Base-by-base conservation (phyloP, 1,140 invertebrate genomes). In the Parasteatoda tepidariorum region DNA sequence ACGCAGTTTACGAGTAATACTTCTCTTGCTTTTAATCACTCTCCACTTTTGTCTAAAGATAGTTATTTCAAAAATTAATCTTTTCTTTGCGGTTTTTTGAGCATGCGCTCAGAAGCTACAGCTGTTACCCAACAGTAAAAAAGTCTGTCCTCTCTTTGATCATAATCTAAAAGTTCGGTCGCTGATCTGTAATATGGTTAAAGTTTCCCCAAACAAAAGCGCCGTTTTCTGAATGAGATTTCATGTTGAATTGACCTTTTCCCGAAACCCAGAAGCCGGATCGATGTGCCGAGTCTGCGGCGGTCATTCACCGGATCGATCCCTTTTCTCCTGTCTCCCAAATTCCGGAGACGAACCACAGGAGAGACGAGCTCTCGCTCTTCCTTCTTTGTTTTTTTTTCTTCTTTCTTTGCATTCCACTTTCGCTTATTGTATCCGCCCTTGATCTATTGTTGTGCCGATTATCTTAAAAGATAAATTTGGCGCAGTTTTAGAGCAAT, bases 241-340 rank as follows among this genome's bases (percentile, higher is more conserved):
- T 48, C 59, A 9, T 22, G 18, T 2, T 7, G 22, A 62, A 64
- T 26, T 76, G 73, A 76, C 73, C 73, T 76, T n/a, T 76, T 76
- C 34, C 30, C 15, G 18, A 33, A 22, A 33, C 30, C 38, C 38
- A 30, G 13, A 13, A 26, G 22, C 9, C 5, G 33, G 73, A 61
- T 76, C 73, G 73, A 76, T 76, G 24, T 18, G 3, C 59, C 22
- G 18, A 9, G 73, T 54, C 67, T 41, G 34, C 73, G 73, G 33
- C 73, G 73, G 73, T 76, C 73, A 76, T 76, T 76, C 73, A 76
- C 73, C 73, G 73, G n/a, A 76, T 76, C 73, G 73, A 76, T 76
- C 73, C 73, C 26, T 38, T 38, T 6, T 71, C 68, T 55, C 68
- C 68, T 55, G 34, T 54, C 68, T 34, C 22, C 13, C 68, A 11